Conservation (phyloP, 2,888 invertebrate genomes). For the Drosophila falleni region DNA sequence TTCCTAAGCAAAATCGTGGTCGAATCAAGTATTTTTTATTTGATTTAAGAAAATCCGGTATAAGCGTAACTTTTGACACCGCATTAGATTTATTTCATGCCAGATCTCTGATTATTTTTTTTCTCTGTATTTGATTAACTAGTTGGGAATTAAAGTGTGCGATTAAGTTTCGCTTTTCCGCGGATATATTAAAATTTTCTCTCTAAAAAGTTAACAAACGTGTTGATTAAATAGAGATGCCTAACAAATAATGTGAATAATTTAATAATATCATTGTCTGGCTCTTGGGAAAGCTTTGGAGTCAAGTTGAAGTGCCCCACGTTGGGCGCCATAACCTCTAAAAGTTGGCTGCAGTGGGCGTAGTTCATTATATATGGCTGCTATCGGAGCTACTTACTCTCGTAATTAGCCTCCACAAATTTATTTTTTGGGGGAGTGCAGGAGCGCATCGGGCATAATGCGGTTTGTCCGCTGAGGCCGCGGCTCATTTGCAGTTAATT, state of each 20-base stretch:
- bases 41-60: no score
- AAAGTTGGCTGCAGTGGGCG: slow-evolving; percentile 4
- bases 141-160: no score
- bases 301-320: slow-evolving; percentile 4
- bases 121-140: no score
- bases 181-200: no score
- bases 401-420: slow-evolving; percentile 37
- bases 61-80: no score
- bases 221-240: no score
- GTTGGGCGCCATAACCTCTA: slow-evolving; percentile 28
- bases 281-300: background rate
- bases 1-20: no score
- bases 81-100: no score
- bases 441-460: slow-evolving; percentile 31
- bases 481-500: slow-evolving; percentile 66
- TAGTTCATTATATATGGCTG: slow-evolving; percentile 30
- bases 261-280: background rate
- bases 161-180: no score
- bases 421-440: slow-evolving; percentile 21
- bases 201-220: no score
- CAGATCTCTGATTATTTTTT: no score
- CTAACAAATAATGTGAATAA: background rate
- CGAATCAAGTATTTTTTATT: no score
- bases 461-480: slow-evolving; percentile 33
- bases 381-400: slow-evolving; percentile 19